Conservation (phyloP, 2,888 invertebrate genomes). For the Nowickia ferox region DNA sequence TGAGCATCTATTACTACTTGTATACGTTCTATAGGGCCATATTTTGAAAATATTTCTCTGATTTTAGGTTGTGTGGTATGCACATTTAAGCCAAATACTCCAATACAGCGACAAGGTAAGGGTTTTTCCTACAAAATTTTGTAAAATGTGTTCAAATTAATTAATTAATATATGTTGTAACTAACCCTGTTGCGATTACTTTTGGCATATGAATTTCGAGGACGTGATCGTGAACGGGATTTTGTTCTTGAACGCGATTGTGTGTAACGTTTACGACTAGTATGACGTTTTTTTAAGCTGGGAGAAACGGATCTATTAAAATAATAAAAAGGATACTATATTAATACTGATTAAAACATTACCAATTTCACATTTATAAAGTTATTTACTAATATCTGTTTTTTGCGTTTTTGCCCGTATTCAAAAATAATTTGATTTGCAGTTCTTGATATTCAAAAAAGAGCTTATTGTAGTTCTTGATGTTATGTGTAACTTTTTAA, state of each 20-base stretch:
- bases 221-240: constrained; percentile 66
- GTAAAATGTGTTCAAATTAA: background rate
- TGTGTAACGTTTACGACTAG: constrained; percentile 41
- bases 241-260: constrained; percentile 52
- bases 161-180: background rate
- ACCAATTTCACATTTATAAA: too few relatives aligned
- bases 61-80: constrained; percentile 96
- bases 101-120: constrained; percentile 93
- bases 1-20: constrained; percentile 98
- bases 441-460: constrained; percentile 4
- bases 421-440: background rate
- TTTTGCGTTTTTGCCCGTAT: background rate
- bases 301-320: constrained; percentile 72
- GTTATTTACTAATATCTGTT: background rate
- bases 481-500: background rate
- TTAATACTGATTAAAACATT: background rate
- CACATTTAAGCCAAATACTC: constrained; percentile 96
- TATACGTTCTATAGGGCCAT: constrained; percentile 95
- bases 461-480: constrained; percentile 4
- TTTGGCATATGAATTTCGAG: constrained; percentile 70
- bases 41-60: constrained; percentile 95
- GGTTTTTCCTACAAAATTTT: constrained; percentile 84
- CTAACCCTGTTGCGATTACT: constrained; percentile 70
- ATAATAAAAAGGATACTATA: constrained; percentile 6
- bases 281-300: constrained; percentile 63